Evolutionary conservation across 2,113 vertebrate species (phyloP).

Genomic region (Mustelus asterias): DNA sequence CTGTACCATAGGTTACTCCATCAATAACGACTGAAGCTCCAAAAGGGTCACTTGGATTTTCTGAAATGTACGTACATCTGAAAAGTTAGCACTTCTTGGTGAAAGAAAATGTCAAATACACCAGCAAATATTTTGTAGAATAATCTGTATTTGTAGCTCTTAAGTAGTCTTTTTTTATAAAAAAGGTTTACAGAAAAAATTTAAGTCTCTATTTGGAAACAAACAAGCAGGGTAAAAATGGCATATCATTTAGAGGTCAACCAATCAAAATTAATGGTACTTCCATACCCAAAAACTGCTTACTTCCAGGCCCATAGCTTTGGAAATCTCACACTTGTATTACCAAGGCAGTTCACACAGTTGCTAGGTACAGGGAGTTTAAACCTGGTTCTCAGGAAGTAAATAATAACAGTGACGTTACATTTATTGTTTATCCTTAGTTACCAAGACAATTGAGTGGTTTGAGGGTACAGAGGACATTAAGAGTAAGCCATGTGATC

Average conservation of each 20-base stretch:
- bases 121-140: not conserved
- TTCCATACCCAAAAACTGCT: not conserved
- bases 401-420: not conserved
- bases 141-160: too few relatives aligned
- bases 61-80: conserved; percentile 52
- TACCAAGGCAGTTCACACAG: not conserved
- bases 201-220: not conserved
- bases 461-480: not conserved
- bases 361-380: not conserved
- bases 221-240: not conserved
- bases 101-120: not conserved
- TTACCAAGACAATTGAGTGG: not conserved
- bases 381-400: not conserved
- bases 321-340: not conserved
- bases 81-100: not conserved
- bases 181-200: not conserved
- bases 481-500: not conserved
- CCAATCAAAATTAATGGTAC: not conserved
- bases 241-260: not conserved
- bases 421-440: not conserved
- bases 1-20: conserved; percentile 96
- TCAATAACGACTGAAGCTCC: conserved; percentile 98
- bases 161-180: not conserved
- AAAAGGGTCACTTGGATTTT: conserved; percentile 99
- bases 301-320: not conserved